These are phyloP conservation scores for Drosophila repletoides DNA, from an alignment of 1,140 invertebrate genomes.

Conservation along the genomic window DNA sequence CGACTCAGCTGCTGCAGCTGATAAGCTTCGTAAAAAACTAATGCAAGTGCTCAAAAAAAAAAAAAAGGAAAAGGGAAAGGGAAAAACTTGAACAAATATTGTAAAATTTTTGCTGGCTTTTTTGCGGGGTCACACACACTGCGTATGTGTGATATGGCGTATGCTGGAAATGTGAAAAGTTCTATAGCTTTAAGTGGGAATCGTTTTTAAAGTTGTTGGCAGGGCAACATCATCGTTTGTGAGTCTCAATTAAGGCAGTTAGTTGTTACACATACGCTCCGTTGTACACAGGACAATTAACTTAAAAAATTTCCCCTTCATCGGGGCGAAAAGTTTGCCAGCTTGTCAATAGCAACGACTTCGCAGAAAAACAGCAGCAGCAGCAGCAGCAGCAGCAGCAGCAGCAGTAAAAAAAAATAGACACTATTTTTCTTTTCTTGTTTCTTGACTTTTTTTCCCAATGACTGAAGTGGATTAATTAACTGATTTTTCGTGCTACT, in stretches of 20 bases:
- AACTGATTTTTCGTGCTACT: conserved; percentile 43
- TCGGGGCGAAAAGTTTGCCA: conserved; percentile 1
- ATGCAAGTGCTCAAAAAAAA: too few species aligned
- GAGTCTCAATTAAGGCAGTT: conserved; percentile 57
- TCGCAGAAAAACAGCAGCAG: too few species aligned
- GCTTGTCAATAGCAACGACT: too few species aligned
- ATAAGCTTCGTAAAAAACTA: too few species aligned
- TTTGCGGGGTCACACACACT: conserved; percentile 33
- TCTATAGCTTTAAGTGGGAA: conserved; percentile 28
- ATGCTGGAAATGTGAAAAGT: conserved; percentile 19
- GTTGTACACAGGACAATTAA: conserved; percentile 58
- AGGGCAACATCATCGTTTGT: conserved; percentile 1
- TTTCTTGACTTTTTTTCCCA: conserved; percentile 18
- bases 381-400: too few species aligned
- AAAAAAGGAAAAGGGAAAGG: too few species aligned
- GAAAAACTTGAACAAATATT: too few species aligned
- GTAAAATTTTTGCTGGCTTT: conserved; percentile 27
- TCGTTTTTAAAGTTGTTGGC: conserved; percentile 8
- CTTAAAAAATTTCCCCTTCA: conserved; percentile 19
- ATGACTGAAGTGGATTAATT: conserved; percentile 58
- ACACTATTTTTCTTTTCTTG: conserved; percentile 26
- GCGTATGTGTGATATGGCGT: conserved; percentile 45
- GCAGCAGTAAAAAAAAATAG: too few species aligned
- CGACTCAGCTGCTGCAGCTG: too few species aligned
- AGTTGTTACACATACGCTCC: conserved; percentile 68